Percentiles rank a stretch among this genome's conserved stretches.
phyloP scores from a whole-genome alignment of 2,113 vertebrate genomes.

The Alligator mississippiensis region DNA sequence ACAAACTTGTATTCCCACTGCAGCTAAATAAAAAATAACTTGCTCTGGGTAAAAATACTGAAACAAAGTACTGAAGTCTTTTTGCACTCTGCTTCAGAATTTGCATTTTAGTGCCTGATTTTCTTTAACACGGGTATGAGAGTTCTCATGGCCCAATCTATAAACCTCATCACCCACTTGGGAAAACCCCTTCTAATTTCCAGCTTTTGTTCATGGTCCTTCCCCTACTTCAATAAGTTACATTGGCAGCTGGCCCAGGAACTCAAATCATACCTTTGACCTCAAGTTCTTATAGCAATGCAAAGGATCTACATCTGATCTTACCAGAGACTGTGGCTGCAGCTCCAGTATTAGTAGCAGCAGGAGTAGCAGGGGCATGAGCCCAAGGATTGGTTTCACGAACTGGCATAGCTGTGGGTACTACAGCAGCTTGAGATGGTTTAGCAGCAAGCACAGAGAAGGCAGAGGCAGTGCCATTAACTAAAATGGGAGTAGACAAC shows the following conservation, averaged over 20 bases:
- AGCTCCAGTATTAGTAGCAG: constrained; percentile 77
- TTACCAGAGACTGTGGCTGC: constrained; percentile 85
- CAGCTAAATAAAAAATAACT: too few species aligned
- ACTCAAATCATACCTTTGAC: constrained; percentile 50
- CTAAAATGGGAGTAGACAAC: constrained; percentile 90
- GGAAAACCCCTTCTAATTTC: constrained; percentile 37
- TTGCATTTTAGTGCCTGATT: too few species aligned
- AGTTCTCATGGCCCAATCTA: background rate
- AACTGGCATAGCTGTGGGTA: constrained; percentile 89
- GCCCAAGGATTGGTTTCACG: constrained; percentile 99
- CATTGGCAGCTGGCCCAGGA: constrained; percentile 27
- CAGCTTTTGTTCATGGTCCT: constrained; percentile 41
- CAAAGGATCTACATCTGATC: constrained; percentile 60
- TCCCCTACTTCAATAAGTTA: constrained; percentile 41
- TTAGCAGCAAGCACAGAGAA: constrained; percentile 87
- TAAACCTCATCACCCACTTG: constrained; percentile 36
- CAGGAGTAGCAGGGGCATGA: constrained; percentile 81
- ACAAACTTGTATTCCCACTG: too few species aligned
- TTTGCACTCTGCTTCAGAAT: background rate
- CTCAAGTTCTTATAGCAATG: constrained; percentile 68
- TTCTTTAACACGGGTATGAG: too few species aligned
- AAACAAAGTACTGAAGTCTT: background rate
- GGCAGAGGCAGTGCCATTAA: constrained; percentile 91
- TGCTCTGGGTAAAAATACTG: background rate
- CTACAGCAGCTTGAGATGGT: constrained; percentile 82